phyloP scores from a whole-genome alignment of 1,140 invertebrate genomes.

The Diorhabda sublineata region DNA sequence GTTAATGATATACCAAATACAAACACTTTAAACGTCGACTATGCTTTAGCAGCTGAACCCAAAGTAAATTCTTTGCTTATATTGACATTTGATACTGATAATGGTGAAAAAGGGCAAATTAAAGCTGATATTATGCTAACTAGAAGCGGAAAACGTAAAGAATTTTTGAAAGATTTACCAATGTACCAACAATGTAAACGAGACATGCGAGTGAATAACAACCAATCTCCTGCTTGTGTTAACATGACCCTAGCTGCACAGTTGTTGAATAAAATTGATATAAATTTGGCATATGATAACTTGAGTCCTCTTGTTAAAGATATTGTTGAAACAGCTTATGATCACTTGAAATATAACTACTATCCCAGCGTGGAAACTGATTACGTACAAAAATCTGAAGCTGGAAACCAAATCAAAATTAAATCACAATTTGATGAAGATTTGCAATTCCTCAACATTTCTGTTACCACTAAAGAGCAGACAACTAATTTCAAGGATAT shows the following conservation, averaged over 20 bases:
- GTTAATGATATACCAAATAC: conserved; percentile 47
- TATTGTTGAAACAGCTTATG: conserved; percentile 13
- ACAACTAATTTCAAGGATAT: neutral
- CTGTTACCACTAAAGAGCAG: neutral
- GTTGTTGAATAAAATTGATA: conserved; percentile 49
- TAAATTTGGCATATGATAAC: conserved; percentile 50
- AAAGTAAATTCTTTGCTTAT: conserved; percentile 49
- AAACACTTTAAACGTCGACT: conserved; percentile 50
- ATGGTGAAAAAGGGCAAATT: conserved; percentile 39
- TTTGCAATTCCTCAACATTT: neutral
- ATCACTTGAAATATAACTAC: conserved; percentile 18
- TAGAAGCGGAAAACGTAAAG: conserved; percentile 51
- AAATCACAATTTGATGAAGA: neutral
- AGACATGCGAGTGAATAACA: conserved; percentile 53
- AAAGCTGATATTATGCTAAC: conserved; percentile 46
- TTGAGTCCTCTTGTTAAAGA: conserved; percentile 11
- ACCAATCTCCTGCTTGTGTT: conserved; percentile 53
- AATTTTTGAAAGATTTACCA: conserved; percentile 47
- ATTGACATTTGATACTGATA: conserved; percentile 49
- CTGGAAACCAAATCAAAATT: neutral
- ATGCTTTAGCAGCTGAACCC: conserved; percentile 51
- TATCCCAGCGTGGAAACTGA: conserved; percentile 24
- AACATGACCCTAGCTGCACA: conserved; percentile 50
- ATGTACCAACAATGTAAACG: conserved; percentile 48
- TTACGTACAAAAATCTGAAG: neutral